Base-by-base conservation (phyloP, 1,140 invertebrate genomes). In the Steinernema feltiae region DNA sequence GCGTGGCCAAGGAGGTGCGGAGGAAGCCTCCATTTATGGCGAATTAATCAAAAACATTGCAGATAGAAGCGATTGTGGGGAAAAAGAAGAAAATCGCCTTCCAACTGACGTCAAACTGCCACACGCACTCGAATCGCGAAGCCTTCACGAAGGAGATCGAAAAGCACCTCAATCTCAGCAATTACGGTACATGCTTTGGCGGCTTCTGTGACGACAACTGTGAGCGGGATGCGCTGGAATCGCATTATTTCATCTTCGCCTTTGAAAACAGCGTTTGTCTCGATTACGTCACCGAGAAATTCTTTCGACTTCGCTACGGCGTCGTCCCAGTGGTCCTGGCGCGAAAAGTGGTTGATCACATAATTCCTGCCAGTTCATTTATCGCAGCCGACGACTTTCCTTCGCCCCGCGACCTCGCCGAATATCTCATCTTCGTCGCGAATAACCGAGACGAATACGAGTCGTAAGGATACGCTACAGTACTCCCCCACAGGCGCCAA, bases 181-280 rank as follows among this genome's bases (percentile, higher is more conserved):
- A 21, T 21, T 63, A 63, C 24, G 53, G 53, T 17, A 63, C 2
- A 12, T 63, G 53, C 24, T 63, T 63, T 27, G 24, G 24, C 12
- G 24, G 53, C 2, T 3, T 7, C 12, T 63, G 53, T 27, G 53
- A 63, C 24, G 15, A 63, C 3, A 15, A 27, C 12, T 63, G 53
- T 27, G 53, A 63, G 24, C 2, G 3, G 24, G 53, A 63, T 3
- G 53, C 53, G 12, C 3, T 27, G 24, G 53, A 63, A 27, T 63
- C 53, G 24, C 53, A 63, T 27, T 63, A 15, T 21, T 63, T 63
- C 53, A 15, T 15, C 53, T 27, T 63, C 24, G 53, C 53, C 53
- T 63, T 63, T 27, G 53, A 63, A 63, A 63, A 63, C 53, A 63
- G 53, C 53, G 53, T 63, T 3, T 63, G 53, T 27, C 53, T 21